Conservation (phyloP, 2,888 invertebrate genomes). For the Helleia helle region DNA sequence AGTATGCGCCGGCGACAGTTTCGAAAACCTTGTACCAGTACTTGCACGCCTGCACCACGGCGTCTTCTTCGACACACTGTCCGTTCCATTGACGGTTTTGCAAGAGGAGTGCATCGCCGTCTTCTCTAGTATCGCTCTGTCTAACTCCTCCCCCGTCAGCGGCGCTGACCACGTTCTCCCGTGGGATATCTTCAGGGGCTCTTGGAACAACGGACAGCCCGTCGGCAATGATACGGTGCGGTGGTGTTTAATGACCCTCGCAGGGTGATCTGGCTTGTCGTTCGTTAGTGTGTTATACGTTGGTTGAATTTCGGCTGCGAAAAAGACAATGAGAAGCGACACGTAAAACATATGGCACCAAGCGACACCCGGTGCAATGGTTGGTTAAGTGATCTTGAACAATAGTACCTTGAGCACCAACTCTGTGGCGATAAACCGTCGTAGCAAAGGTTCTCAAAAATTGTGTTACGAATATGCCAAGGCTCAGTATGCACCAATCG, state of each 20-base stretch:
- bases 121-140: slow-evolving; percentile 44
- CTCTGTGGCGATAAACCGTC: no score
- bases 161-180: slow-evolving; percentile 82
- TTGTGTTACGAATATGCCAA: no score
- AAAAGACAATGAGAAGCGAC: slow-evolving; percentile 60
- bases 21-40: slow-evolving; percentile 57
- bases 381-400: slow-evolving; percentile 23
- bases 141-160: slow-evolving; percentile 71
- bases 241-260: slow-evolving; percentile 49
- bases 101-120: slow-evolving; percentile 43
- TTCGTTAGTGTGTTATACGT: slow-evolving; percentile 63
- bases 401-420: slow-evolving; percentile 19
- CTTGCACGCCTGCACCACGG: slow-evolving; percentile 58
- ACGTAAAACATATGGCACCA: slow-evolving; percentile 60
- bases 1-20: slow-evolving; percentile 60
- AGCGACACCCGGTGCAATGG: slow-evolving; percentile 50
- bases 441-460: no score
- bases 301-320: slow-evolving; percentile 59
- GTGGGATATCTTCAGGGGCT: slow-evolving; percentile 64
- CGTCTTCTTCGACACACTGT: slow-evolving; percentile 35
- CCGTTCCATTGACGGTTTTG: slow-evolving; percentile 50
- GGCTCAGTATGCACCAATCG: no score
- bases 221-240: slow-evolving; percentile 57
- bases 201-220: slow-evolving; percentile 48
- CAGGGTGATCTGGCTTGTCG: slow-evolving; percentile 38